Evolutionary conservation across 2,113 vertebrate genomes (phyloP).

Genomic region (Machaerirhynchus nigripectus): DNA sequence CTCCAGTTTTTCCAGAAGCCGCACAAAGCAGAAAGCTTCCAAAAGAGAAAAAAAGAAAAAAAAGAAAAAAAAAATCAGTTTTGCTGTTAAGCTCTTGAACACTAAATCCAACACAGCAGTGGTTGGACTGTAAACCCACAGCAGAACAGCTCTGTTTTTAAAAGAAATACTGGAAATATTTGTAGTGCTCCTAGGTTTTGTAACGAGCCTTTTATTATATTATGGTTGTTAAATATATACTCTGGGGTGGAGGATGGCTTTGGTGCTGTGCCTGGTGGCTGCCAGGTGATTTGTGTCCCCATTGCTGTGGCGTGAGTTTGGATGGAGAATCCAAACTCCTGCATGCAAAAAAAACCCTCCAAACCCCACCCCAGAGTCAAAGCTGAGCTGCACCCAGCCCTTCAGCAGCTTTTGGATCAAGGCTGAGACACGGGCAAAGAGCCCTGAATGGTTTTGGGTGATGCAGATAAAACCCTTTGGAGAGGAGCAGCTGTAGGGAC

Average conservation of each 20-base stretch:
- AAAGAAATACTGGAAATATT: conserved; percentile 27
- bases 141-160: conserved; percentile 31
- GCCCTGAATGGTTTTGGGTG: neutral
- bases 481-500: neutral
- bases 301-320: neutral
- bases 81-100: neutral
- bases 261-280: neutral
- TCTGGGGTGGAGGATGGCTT: neutral
- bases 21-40: conserved; percentile 7
- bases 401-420: neutral
- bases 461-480: neutral
- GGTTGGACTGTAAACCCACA: neutral
- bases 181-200: conserved; percentile 36
- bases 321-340: neutral
- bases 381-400: neutral
- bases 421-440: neutral
- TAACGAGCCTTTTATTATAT: neutral
- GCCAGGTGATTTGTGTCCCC: neutral
- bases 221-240: neutral
- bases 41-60: neutral
- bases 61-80: neutral
- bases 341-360: neutral
- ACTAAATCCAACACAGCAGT: neutral
- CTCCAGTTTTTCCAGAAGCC: neutral
- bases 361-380: neutral